Percentiles rank a stretch among this genome's conserved stretches.
Conservation (phyloP, 1,140 invertebrate species). For the Philotrypesis tridentata region DNA sequence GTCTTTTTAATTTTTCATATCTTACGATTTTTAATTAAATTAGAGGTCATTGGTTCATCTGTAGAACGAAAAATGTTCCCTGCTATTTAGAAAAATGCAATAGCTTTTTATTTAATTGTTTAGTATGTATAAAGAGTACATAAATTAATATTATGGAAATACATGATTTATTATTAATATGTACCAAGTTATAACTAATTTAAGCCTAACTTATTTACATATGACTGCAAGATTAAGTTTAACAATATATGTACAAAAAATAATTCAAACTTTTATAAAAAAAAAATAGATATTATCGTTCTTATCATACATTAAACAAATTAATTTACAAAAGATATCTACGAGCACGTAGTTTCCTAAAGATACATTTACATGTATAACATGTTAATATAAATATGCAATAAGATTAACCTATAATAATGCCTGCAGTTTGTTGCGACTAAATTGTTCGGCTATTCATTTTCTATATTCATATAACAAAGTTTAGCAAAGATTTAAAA, state of each 20-base stretch:
- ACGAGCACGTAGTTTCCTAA: background rate
- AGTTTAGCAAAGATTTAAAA: background rate
- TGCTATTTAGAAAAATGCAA: conserved; percentile 17
- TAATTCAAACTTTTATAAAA: conserved; percentile 25
- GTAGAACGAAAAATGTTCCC: background rate
- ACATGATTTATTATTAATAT: background rate
- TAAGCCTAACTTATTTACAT: conserved; percentile 44
- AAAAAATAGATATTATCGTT: conserved; percentile 17
- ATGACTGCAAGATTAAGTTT: conserved; percentile 41
- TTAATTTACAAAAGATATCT: conserved; percentile 45
- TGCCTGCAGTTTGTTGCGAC: conserved; percentile 41
- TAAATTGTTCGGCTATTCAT: conserved; percentile 22
- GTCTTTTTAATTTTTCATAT: background rate
- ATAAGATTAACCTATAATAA: conserved; percentile 41
- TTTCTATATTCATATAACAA: conserved; percentile 17
- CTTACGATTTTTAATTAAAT: background rate
- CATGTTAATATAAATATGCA: conserved; percentile 41
- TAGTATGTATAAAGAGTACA: conserved; percentile 28
- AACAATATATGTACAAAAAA: conserved; percentile 44
- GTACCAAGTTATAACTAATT: conserved; percentile 17
- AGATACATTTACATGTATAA: conserved; percentile 18
- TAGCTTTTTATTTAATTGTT: conserved; percentile 26
- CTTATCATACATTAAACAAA: background rate
- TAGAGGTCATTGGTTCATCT: background rate
- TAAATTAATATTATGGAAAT: conserved; percentile 23